Base-by-base conservation (phyloP, 2,797 vertebrate species). In the Synaphobranchus kaupii region DNA sequence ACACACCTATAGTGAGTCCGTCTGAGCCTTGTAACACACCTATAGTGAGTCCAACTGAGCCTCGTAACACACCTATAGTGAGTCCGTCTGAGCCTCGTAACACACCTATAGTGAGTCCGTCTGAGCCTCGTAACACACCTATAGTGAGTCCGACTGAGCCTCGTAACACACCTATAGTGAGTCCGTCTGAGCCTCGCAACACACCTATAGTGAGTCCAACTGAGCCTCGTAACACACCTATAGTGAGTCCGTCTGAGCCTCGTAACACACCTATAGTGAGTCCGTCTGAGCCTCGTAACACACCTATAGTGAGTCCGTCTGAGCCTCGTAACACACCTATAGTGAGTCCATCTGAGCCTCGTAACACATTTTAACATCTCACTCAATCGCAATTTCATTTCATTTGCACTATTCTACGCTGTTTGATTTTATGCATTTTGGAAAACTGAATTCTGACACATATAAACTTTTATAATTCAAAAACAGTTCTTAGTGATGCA, bases 401-500 rank as follows among this genome's bases (percentile, higher is more conserved):
- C 31, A 12, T 73, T 34, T 73, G 10, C 31, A 31, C 28, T 34
- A 31, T 39, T 13, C 66, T 68, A 28, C 12, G 7, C 12, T 34
- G 31, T 17, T 39, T 73, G 68, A 73, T 73, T 68, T 68, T 9
- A 68, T 22, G 25, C 22, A 66, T n/a, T 66, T 7, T 66, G 54
- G 54, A n/a, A 3, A n/a, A 25, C 25, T 31, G 68, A 4, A 31
- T 34, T 76, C 13, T 34, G n/a, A 71, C 28, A 31, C 15, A 34
- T 44, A 76, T 44, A 76, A 20, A 76, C 34, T 17, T 5, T 17
- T 13, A 76, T 76, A 39, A 39, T 44, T 39, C 17, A 2, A 8
- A 66, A 87, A 87, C 89, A 89, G 90, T 87, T 60, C 71, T 83
- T 89, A 60, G 87, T 84, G 87, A 34, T 76, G 85, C 86, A 34